Evolutionary conservation across 92 coral and sea anemone species (phyloP), one percentile per base, ranked within the genome.

Genomic region (Hydrozoanthus gracilis): DNA sequence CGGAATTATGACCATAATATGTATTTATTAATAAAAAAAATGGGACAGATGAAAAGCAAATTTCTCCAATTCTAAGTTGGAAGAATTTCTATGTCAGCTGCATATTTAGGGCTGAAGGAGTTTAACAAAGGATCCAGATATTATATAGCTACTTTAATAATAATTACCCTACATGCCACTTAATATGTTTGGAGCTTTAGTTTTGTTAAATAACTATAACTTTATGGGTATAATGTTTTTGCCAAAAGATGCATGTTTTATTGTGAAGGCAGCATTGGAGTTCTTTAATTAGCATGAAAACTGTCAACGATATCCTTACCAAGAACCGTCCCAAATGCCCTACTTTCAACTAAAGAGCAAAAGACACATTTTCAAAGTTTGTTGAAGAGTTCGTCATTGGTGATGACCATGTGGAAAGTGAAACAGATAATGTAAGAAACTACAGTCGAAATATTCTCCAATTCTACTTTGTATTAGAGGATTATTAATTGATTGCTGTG

Each of bases 301-400:
- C 12, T 39, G 65, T 39, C 4, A 17, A 6, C 3, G 89, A 87
- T 16, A 87, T 61, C 52, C 85, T 86, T 2, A 78, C 86, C n/a
- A 87, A 68, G 86, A 87, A 87, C 47, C 73, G 86, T 8, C 86
- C 80, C 44, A 87, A 78, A 82, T 82, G 91, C 87, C 49, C 16
- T 88, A 8, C 62, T 88, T 67, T 4, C 83, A 46, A 73, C 9
- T 4, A 44, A 39, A 39, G 87, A 64, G 51, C 75, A 88, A 20
- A 88, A 45, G 84, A 50, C 14, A 82, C 87, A 0, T 8, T 88
- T 44, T 83, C 39, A 50, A 62, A 64, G 67, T 75, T 88, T 73
- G 51, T 82, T 9, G 14, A 62, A 7, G 87, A 82, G 70, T 82
- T n/a, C 65, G 82, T 73, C 11, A 71, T 52, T 44, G 65, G 65